Evolutionary conservation across 2,888 invertebrate genomes (phyloP), one percentile per base, ranked within the genome.

Genomic region (Scaptomyza tumidula): DNA sequence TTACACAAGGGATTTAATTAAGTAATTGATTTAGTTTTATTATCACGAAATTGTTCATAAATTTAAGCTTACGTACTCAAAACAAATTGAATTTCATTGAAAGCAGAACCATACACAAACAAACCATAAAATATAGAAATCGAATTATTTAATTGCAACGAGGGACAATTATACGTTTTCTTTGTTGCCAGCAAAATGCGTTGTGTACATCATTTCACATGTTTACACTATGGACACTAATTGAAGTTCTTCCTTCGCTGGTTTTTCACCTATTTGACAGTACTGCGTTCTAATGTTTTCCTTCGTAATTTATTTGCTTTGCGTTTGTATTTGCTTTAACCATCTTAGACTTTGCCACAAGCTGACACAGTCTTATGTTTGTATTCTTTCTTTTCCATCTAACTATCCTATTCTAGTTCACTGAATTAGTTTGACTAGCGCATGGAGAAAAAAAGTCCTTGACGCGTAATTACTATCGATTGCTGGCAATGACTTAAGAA

Each of bases 391-490:
- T 14, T 43, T 16, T 53, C 27, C 46, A 44, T 39, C 33, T 46
- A 39, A 14, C 35, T 13, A 43, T 53, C 13, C 7, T 33, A 2
- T 58, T 67, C 24, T 49, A 48, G 53, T 41, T 53, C 39, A 41
- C 43, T 43, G 46, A 24, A 3, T 24, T 24, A 24, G 24, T 24
- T 24, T 24, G 24, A 29, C 35, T 37, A 10, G 27, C 11, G 37
- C 49, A 48, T 54, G 27, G 56, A 44, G 37, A 46, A 43, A 45
- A 45, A 33, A 46, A 48, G 69, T 72, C 75, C 68, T 75, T 77
- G 77, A 76, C 19, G 49, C 57, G 70, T 76, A 78, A 76, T 76
- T 76, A 78, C 65, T 76, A 76, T 76, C 73, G 78, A 78, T 76
- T 78, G 65, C 54, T 70, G 65, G 46, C 74, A 73, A 78, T 74